phyloP scores from a whole-genome alignment of 2,888 invertebrate species.

The Amorpha juglandis region DNA sequence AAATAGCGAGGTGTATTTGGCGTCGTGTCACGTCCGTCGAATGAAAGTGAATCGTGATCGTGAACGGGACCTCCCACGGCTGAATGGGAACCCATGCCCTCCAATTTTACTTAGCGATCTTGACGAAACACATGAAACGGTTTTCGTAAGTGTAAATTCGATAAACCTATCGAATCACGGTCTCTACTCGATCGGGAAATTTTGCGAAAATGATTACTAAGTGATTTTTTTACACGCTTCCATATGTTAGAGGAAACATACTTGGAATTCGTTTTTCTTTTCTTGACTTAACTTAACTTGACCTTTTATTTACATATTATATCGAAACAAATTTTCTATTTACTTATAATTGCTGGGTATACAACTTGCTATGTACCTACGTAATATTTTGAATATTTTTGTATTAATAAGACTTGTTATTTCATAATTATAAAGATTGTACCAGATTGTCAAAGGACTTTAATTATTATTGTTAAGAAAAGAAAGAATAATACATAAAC shows the following conservation, averaged over 20 bases:
- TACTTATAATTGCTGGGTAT: too few species aligned
- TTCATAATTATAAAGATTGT: too few species aligned
- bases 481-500: too few species aligned
- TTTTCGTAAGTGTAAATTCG: slow-evolving; percentile 25
- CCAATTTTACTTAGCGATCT: slow-evolving; percentile 44
- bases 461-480: too few species aligned
- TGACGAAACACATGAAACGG: slow-evolving; percentile 16
- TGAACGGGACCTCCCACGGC: slow-evolving; percentile 51
- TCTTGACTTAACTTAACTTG: neutral
- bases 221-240: neutral
- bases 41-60: slow-evolving; percentile 65
- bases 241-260: neutral
- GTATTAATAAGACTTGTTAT: too few species aligned
- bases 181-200: neutral
- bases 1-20: slow-evolving; percentile 66
- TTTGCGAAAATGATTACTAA: slow-evolving; percentile 6
- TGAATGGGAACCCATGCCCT: slow-evolving; percentile 54
- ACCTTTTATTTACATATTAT: too few species aligned
- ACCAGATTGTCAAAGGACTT: too few species aligned
- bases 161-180: slow-evolving; percentile 15
- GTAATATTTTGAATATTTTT: too few species aligned
- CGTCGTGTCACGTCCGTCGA: slow-evolving; percentile 61
- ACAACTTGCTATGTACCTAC: too few species aligned
- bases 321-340: too few species aligned
- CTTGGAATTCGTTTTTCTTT: neutral